A percentile compares a stretch with the other conserved stretches of the same genome.
phyloP scores from a whole-genome alignment of 2,113 vertebrate genomes.

The Chaetorhynchus papuensis region DNA sequence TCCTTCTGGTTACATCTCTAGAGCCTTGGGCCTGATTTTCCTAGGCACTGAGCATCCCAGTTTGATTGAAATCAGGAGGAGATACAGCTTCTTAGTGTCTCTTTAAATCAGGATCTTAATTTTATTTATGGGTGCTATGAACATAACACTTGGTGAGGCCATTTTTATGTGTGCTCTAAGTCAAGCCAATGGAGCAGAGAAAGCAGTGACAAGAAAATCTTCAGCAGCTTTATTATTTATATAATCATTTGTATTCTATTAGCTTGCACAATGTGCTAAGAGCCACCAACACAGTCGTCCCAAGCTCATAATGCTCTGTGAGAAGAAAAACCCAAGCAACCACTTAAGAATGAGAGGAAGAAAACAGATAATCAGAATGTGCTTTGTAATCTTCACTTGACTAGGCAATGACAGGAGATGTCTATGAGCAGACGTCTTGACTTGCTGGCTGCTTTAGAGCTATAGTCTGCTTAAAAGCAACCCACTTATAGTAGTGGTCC shows the following conservation, averaged over 20 bases:
- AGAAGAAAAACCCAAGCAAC: constrained; percentile 1
- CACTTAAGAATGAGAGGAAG: background rate
- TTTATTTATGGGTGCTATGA: constrained; percentile 49
- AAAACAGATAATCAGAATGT: constrained; percentile 8
- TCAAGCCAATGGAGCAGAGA: constrained; percentile 54
- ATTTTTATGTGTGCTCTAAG: constrained; percentile 55
- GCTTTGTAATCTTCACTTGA: constrained; percentile 18
- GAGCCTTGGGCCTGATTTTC: background rate
- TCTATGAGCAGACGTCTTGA: background rate
- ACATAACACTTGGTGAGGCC: constrained; percentile 21
- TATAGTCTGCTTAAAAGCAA: background rate
- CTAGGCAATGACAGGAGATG: background rate
- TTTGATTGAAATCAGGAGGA: constrained; percentile 14
- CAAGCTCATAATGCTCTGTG: background rate
- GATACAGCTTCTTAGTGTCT: constrained; percentile 27
- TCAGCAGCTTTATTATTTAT: constrained; percentile 48
- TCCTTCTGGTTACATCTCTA: background rate
- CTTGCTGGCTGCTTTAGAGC: background rate
- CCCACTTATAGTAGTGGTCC: background rate
- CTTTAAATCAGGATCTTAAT: constrained; percentile 44
- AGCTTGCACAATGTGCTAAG: background rate
- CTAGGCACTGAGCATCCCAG: background rate
- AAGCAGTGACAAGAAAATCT: constrained; percentile 47
- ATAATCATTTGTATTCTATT: constrained; percentile 47
- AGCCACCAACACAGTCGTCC: background rate